Conservation (phyloP, 2,113 vertebrate species). For the Elachura formosa region DNA sequence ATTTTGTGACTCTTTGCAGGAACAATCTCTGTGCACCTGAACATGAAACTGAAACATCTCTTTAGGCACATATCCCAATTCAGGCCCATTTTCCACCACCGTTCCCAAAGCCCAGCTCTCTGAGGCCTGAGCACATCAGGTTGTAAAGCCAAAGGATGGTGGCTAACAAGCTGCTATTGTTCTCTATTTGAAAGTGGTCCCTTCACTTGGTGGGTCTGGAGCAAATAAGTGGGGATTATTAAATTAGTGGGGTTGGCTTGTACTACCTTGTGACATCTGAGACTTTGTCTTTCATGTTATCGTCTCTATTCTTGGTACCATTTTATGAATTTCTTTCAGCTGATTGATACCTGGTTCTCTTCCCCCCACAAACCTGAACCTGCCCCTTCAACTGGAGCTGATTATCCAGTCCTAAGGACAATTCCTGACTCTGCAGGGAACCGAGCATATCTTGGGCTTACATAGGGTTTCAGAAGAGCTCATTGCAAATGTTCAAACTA, state of each 20-base stretch:
- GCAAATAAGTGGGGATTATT: neutral
- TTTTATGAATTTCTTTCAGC: neutral
- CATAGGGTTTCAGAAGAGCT: neutral
- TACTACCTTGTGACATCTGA: neutral
- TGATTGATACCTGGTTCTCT: neutral
- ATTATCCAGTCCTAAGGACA: neutral
- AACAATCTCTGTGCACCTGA: neutral
- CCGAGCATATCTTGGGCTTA: neutral
- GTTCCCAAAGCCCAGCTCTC: neutral
- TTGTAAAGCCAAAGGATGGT: neutral
- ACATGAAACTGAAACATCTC: neutral
- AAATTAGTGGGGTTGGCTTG: too few species aligned
- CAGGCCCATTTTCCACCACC: neutral
- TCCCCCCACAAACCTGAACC: neutral
- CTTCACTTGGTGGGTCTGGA: neutral
- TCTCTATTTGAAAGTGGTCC: neutral
- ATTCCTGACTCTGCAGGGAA: neutral
- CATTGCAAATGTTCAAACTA: neutral
- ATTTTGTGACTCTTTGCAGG: neutral
- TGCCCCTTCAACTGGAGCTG: neutral
- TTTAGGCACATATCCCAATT: neutral
- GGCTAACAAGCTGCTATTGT: neutral
- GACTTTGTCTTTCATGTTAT: neutral
- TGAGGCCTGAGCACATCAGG: neutral
- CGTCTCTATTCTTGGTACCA: neutral